Conservation (phyloP, 2,113 vertebrate species). For the Chloebia gouldiae region DNA sequence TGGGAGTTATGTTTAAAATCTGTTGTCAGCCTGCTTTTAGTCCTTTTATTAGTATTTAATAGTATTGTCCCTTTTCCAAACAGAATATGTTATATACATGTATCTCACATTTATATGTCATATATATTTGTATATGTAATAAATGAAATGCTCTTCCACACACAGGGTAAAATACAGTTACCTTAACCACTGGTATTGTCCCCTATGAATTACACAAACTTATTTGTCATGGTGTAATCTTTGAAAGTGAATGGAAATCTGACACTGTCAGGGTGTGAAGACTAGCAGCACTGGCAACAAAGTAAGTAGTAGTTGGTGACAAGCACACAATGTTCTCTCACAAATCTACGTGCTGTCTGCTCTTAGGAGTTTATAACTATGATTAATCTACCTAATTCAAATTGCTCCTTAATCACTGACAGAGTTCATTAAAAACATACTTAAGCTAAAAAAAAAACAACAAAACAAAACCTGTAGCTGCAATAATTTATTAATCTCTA, state of each 20-base stretch:
- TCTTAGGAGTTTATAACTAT: not conserved
- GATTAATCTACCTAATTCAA: not conserved
- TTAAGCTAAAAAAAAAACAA: not conserved
- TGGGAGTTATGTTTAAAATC: not conserved
- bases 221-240: not conserved
- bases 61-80: not conserved
- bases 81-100: not conserved
- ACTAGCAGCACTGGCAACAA: not conserved
- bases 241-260: not conserved
- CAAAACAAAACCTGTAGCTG: accelerated
- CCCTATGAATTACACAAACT: not conserved
- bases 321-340: not conserved
- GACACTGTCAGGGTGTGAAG: not conserved
- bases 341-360: not conserved
- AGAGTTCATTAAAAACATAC: not conserved
- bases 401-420: not conserved
- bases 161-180: not conserved
- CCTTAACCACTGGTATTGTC: not conserved
- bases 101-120: not conserved
- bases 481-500: not conserved
- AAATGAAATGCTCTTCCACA: not conserved
- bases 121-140: not conserved
- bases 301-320: not conserved
- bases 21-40: not conserved
- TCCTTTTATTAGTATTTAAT: not conserved